A percentile compares a stretch with the other conserved stretches of the same genome.
Evolutionary conservation across 2,113 vertebrate genomes (phyloP).

Genomic region (Steatornis caripensis): DNA sequence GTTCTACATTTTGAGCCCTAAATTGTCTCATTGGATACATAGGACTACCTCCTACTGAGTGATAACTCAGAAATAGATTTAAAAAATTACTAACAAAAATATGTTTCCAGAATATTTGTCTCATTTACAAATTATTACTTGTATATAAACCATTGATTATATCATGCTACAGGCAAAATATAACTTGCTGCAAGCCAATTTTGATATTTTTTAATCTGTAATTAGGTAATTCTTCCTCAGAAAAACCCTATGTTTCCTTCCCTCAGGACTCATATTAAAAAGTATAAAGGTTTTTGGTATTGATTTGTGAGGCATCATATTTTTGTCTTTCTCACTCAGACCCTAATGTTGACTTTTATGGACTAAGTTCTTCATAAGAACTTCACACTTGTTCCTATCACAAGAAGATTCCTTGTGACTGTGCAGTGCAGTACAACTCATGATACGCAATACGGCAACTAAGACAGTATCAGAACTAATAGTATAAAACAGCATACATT

Average conservation of each 20-base stretch:
- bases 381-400: neutral
- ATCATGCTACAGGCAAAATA: neutral
- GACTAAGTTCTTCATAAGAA: neutral
- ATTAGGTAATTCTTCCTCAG: neutral
- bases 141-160: neutral
- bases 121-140: neutral
- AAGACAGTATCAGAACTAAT: neutral
- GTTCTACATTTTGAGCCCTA: neutral
- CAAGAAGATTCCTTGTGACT: neutral
- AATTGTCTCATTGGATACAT: neutral
- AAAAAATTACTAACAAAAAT: neutral
- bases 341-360: neutral
- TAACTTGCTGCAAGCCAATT: neutral
- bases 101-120: neutral
- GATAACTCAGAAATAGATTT: neutral
- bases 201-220: neutral
- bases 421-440: neutral
- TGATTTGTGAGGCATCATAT: neutral
- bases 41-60: neutral
- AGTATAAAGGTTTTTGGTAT: neutral
- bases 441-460: neutral
- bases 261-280: neutral
- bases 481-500: neutral
- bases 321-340: neutral
- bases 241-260: neutral